Base-by-base conservation (phyloP, 2,113 vertebrate genomes). In the Procavia capensis region DNA sequence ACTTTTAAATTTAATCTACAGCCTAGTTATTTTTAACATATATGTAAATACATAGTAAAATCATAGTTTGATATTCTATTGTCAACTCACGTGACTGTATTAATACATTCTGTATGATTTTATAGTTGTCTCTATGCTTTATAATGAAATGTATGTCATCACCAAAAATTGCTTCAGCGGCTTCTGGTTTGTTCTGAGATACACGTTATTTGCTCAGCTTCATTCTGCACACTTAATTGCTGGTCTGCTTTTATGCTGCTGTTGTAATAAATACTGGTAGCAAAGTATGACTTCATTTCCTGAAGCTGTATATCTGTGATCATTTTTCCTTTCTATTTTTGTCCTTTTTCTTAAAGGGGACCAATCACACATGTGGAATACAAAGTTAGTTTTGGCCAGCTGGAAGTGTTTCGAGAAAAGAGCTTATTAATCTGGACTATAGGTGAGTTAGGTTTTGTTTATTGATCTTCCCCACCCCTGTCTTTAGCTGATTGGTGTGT, bases 341-440 rank as follows among this genome's bases (percentile, higher is more conserved):
- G 6, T 95, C 72, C 27, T 80, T 93, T 85, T 92, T 96, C 17
- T 75, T 93, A 43, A 66, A 99, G 99, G 98, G 98, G 99, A 85
- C 99, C 99, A 54, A 98, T 99, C 89, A 96, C 98, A 72, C 98
- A 98, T 72, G 97, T 99, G 70, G 99, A 99, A 81, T 98, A 99
- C 96, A 99, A 99, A 98, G 98, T 99, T 97, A 99, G 98, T 98
- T 98, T 99, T 6, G 99, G 99, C 75, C 99, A 99, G 20, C 96
- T 99, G 75, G 99, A 99, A 64, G 98, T 99, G 76, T 99, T 98
- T 72, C 99, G 98, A 97, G 99, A 99, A 93, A 99, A 99, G 98
- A 99, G 99, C 97, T 98, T 99, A 16, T 94, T 99, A 91, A 96
- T 99, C 83, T 99, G 99, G 99, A 94, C 98, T 90, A 98, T 99